These are phyloP conservation scores for Spheniscus mendiculus DNA, from an alignment of 2,113 vertebrate genomes.

Conservation along the genomic window DNA sequence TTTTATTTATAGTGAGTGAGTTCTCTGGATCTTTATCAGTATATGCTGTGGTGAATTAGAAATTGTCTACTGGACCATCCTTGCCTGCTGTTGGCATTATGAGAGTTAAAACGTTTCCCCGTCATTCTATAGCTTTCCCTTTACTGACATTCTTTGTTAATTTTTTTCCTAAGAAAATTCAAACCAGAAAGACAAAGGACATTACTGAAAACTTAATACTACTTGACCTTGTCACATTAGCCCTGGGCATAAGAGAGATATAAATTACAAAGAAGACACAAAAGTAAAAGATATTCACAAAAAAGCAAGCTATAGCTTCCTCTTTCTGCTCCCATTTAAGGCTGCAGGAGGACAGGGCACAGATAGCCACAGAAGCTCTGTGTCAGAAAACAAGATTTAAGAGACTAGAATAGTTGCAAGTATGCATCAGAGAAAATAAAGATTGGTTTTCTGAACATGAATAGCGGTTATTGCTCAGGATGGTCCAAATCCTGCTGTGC, in stretches of 20 bases:
- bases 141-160: slow-evolving; percentile 74
- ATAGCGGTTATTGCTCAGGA: neutral
- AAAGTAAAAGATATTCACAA: slow-evolving; percentile 75
- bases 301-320: slow-evolving; percentile 71
- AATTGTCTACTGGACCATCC: neutral
- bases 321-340: slow-evolving; percentile 75
- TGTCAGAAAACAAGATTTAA: slow-evolving; percentile 40
- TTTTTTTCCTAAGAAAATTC: slow-evolving; percentile 80
- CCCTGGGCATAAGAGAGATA: slow-evolving; percentile 81
- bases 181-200: slow-evolving; percentile 86
- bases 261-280: slow-evolving; percentile 84
- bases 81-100: slow-evolving; percentile 41
- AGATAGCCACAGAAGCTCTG: slow-evolving; percentile 14
- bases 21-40: neutral
- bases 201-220: slow-evolving; percentile 83
- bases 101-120: slow-evolving; percentile 36
- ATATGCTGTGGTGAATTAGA: neutral
- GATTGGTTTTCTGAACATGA: neutral
- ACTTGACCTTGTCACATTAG: slow-evolving; percentile 85
- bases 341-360: slow-evolving; percentile 18
- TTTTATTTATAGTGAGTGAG: neutral
- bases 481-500: neutral
- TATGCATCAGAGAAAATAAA: slow-evolving; percentile 40
- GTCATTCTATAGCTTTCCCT: slow-evolving; percentile 67
- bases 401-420: slow-evolving; percentile 34